Conservation (phyloP, 1,140 invertebrate genomes). For the Nasonia vitripennis region DNA sequence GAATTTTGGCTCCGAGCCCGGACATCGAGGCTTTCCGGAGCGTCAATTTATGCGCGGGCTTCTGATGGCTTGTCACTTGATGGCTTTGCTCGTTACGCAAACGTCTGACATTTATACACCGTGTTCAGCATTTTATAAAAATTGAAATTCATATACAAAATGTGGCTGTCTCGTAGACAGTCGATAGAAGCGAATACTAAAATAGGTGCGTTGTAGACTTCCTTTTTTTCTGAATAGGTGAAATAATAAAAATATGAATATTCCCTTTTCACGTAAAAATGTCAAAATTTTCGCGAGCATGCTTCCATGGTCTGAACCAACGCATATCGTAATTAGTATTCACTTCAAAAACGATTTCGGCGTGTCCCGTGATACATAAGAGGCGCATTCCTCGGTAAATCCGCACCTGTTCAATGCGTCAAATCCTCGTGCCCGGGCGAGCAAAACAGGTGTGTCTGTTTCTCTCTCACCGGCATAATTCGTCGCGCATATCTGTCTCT, state of each 20-base stretch:
- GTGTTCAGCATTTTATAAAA: not conserved
- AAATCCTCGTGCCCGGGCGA: not conserved
- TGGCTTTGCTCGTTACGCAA: not conserved
- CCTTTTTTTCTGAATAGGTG: no score
- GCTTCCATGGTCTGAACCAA: no score
- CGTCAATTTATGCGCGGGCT: not conserved
- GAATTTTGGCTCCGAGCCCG: not conserved
- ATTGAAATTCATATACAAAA: no score
- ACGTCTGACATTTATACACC: no score
- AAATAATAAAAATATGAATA: no score
- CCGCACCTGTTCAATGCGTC: not conserved
- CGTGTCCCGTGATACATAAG: not conserved
- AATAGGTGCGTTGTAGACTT: no score
- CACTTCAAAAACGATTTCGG: no score
- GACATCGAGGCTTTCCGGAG: not conserved
- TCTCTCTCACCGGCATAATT: not conserved
- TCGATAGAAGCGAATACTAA: no score
- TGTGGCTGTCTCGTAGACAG: no score
- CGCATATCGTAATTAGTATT: no score
- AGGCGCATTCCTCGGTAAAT: not conserved
- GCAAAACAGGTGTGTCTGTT: not conserved
- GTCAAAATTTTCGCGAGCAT: no score
- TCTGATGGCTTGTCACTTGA: not conserved
- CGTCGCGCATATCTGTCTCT: not conserved
- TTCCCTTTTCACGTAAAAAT: no score